phyloP scores from a whole-genome alignment of 2,797 vertebrate genomes.

The Lepilemur ruficaudatus region DNA sequence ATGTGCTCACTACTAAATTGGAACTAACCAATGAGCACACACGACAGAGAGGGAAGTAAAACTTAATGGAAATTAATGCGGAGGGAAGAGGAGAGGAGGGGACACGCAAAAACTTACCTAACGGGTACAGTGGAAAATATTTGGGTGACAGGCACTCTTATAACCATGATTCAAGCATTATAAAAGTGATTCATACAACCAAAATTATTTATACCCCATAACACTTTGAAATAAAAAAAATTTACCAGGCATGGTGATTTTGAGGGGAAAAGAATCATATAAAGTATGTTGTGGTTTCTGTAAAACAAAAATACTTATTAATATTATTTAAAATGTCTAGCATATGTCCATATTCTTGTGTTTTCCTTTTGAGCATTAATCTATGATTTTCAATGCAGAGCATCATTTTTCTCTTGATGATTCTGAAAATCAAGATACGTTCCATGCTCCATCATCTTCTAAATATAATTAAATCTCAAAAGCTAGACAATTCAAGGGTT shows the following conservation, averaged over 20 bases:
- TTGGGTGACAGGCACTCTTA: no score
- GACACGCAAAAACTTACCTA: no score
- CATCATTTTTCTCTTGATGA: neutral
- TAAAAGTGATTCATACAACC: no score
- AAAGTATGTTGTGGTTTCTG: neutral
- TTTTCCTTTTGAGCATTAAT: neutral
- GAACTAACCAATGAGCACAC: no score
- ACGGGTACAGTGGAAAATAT: no score
- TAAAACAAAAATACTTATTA: neutral
- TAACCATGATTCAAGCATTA: no score
- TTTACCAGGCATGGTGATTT: neutral
- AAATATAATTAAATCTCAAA: neutral
- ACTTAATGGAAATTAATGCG: no score
- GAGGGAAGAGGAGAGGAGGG: no score
- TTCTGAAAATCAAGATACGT: slow-evolving; percentile 23
- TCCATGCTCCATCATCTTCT: neutral
- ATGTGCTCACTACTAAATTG: no score
- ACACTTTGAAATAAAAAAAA: neutral
- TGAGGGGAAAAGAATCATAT: neutral
- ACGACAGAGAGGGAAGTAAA: no score
- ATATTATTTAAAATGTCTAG: neutral
- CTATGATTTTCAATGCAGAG: neutral
- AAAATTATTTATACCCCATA: no score
- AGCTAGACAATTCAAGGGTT: neutral
- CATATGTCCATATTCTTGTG: neutral